A percentile compares a stretch with the other conserved stretches of the same genome.
Conservation (phyloP, 2,888 invertebrate species). For the Eumerus sabulonum region DNA sequence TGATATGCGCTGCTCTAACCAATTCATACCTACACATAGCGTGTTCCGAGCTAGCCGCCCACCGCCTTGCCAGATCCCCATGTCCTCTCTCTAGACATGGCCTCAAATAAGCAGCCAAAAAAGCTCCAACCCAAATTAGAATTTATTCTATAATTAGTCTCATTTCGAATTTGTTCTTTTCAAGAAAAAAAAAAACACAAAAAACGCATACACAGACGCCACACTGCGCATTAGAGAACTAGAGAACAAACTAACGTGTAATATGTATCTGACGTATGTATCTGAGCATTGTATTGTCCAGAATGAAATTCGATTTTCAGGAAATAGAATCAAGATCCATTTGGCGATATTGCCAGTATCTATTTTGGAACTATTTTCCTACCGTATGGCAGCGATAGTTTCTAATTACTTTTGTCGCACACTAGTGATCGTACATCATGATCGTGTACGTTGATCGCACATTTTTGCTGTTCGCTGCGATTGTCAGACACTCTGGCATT, state of each 20-base stretch:
- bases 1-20: constrained; percentile 27
- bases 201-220: constrained; percentile 20
- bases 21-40: constrained; percentile 49
- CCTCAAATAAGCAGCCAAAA: constrained; percentile 66
- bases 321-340: no score
- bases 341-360: not conserved
- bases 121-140: constrained; percentile 67
- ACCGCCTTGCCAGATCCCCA: constrained; percentile 56
- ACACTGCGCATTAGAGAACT: constrained; percentile 39
- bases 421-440: constrained; percentile 24
- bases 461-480: not conserved
- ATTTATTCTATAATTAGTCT: constrained; percentile 67
- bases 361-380: not conserved
- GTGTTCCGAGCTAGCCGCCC: constrained; percentile 52
- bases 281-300: no score
- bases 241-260: not conserved
- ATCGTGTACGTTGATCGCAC: constrained; percentile 8
- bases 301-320: no score
- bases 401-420: not conserved
- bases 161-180: constrained; percentile 19
- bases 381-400: no score
- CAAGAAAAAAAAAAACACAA: not conserved
- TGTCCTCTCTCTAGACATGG: constrained; percentile 51
- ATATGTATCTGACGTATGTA: not conserved
- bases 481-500: constrained; percentile 59